phyloP scores from a whole-genome alignment of 2,888 invertebrate species.

The Salticus scenicus region DNA sequence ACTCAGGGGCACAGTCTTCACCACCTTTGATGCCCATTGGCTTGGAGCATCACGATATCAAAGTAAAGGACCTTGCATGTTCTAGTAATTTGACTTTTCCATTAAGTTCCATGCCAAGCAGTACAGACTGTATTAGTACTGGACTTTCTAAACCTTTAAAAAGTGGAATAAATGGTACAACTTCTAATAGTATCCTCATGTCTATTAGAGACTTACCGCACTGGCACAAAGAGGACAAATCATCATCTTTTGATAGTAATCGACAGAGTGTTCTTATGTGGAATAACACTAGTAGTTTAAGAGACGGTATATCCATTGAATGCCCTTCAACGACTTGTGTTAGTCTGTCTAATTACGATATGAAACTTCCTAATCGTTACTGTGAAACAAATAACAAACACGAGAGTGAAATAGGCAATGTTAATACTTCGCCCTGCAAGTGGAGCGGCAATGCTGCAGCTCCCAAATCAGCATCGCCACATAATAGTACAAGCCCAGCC shows the following conservation, averaged over 20 bases:
- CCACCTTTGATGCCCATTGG: slow-evolving; percentile 57
- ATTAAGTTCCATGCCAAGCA: slow-evolving; percentile 22
- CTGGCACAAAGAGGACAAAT: slow-evolving; percentile 51
- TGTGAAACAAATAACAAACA: slow-evolving; percentile 18
- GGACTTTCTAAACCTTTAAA: slow-evolving; percentile 40
- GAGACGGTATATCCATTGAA: slow-evolving; percentile 47
- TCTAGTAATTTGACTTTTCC: slow-evolving; percentile 42
- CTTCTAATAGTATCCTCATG: slow-evolving; percentile 48
- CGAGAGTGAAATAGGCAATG: slow-evolving; percentile 47
- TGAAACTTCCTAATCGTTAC: slow-evolving; percentile 52
- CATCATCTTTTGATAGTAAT: slow-evolving; percentile 73
- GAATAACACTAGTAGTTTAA: slow-evolving; percentile 78
- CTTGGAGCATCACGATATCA: slow-evolving; percentile 75
- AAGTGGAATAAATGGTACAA: slow-evolving; percentile 24
- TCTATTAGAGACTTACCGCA: slow-evolving; percentile 44
- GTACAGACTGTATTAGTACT: slow-evolving; percentile 33
- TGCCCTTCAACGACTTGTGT: slow-evolving; percentile 34
- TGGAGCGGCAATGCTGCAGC: slow-evolving; percentile 69
- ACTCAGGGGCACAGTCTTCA: slow-evolving; percentile 58
- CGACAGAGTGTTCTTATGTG: slow-evolving; percentile 95
- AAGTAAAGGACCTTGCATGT: slow-evolving; percentile 38
- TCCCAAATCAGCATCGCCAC: slow-evolving; percentile 69
- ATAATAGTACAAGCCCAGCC: slow-evolving; percentile 69
- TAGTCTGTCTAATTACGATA: slow-evolving; percentile 41
- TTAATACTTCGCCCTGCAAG: slow-evolving; percentile 53